Base-by-base conservation (phyloP, 2,888 invertebrate genomes). In the Agrochola lota region DNA sequence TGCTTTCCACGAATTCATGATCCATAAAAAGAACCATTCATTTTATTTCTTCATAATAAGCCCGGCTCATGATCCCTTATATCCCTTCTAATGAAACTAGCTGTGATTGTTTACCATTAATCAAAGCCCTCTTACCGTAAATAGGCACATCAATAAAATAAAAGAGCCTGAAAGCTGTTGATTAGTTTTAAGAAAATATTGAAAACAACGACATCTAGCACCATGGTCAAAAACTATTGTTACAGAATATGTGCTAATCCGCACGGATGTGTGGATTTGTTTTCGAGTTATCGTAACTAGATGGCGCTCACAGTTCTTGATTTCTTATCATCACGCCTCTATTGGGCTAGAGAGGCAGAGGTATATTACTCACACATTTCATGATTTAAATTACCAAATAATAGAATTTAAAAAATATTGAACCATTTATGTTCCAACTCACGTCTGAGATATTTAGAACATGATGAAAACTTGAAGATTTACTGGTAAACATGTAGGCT, bases 101-200 rank as follows among this genome's bases (percentile, higher is more conserved):
- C 79, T 66, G 74, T 72, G 74, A 86, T 74, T 86, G 84, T 78
- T 82, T 82, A 83, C 59, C 74, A 85, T 85, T 85, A 82, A 85
- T 85, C 83, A 83, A 82, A 71, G 55, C 40, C 26, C 69, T 74
- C 52, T 71, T 60, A 59, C 57, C 76, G 76, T 83, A 83, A 82
- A 85, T 79, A 70, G 60, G 49, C 63, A 62, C 69, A 79, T 71
- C 62, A 78, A 71, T 82, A 62, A 67, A 71, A 63, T 57, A 59
- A 49, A 74, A 67, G 66, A 67, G n/a, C 62, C 66, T 60, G 62
- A 59, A 71, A 71, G 70, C 57, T 11, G 15, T 23, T 20, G 40
- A 70, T 43, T 74, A 55, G 9, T 70, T 67, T 23, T 8, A n/a
- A 23, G 9, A 26, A 52, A 8, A 35, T 26, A 12, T 64, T 74